These are phyloP conservation scores for Melanargia galathea DNA, from an alignment of 2,888 invertebrate genomes.

Conservation along the genomic window DNA sequence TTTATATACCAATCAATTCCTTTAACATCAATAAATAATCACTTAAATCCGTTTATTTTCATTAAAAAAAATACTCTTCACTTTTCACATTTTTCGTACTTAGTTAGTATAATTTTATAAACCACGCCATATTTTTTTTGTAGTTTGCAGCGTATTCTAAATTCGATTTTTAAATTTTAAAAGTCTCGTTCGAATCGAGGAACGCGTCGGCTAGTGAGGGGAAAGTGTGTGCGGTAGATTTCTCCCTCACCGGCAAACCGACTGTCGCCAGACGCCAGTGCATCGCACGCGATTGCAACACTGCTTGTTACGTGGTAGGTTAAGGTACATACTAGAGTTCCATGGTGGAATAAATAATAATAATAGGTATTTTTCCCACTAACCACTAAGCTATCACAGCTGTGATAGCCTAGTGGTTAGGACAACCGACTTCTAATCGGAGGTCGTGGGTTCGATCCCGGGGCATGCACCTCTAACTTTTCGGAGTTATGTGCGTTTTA, in stretches of 20 bases:
- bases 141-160: not conserved
- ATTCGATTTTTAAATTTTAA: constrained; percentile 10
- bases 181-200: constrained; percentile 24
- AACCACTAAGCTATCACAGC: too few species aligned
- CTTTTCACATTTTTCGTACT: not conserved
- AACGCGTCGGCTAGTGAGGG: constrained; percentile 46
- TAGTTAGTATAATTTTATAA: not conserved
- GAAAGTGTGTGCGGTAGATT: constrained; percentile 71
- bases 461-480: too few species aligned
- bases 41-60: not conserved
- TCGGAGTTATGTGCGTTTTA: too few species aligned
- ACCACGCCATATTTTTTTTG: not conserved
- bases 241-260: constrained; percentile 62
- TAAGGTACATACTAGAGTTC: constrained; percentile 32
- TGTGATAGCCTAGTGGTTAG: too few species aligned
- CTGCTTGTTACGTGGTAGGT: constrained; percentile 40
- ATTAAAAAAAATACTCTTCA: not conserved
- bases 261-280: constrained; percentile 59
- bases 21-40: not conserved
- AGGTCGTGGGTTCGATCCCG: too few species aligned
- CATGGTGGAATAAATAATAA: constrained; percentile 25
- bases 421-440: too few species aligned
- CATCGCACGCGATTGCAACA: constrained; percentile 61
- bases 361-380: not conserved
- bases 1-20: not conserved